These are phyloP conservation scores for Orchestes rusci DNA, from an alignment of 2,888 invertebrate genomes.

Conservation along the genomic window DNA sequence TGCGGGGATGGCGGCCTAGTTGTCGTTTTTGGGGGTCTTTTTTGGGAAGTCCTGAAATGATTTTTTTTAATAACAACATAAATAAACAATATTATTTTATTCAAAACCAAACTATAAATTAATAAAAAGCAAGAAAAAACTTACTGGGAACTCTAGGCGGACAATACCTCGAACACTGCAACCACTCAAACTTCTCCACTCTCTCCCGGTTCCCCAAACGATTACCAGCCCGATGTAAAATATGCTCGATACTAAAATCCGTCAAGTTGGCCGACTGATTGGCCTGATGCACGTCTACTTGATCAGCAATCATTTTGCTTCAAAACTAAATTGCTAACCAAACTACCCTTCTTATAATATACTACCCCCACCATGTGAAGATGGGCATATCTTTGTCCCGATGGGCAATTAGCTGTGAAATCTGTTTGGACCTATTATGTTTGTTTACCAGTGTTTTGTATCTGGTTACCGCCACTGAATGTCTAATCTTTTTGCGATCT, in stretches of 20 bases:
- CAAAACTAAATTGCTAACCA: conserved; percentile 15
- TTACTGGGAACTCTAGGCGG: conserved; percentile 66
- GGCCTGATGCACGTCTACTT: no score
- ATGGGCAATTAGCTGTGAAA: conserved; percentile 41
- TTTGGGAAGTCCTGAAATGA: conserved; percentile 16
- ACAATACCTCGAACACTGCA: conserved; percentile 64
- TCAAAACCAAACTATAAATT: neutral
- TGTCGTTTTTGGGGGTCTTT: conserved; percentile 48
- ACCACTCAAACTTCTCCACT: conserved; percentile 46
- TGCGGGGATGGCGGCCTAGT: conserved; percentile 59
- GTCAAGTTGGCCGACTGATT: no score
- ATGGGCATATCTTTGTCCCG: conserved; percentile 32
- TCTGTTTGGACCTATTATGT: conserved; percentile 31
- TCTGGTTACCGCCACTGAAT: conserved; percentile 20
- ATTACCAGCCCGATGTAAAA: conserved; percentile 49
- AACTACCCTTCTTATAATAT: conserved; percentile 13
- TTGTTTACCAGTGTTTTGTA: conserved; percentile 27
- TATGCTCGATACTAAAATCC: conserved; percentile 57
- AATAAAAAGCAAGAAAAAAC: conserved; percentile 29
- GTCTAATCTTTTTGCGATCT: conserved; percentile 11
- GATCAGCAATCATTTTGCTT: conserved; percentile 5
- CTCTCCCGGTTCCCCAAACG: conserved; percentile 24
- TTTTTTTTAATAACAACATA: neutral
- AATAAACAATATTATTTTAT: neutral
- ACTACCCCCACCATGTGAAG: conserved; percentile 22